Conservation (phyloP, 1,140 invertebrate genomes). For the Bombus waltoni region DNA sequence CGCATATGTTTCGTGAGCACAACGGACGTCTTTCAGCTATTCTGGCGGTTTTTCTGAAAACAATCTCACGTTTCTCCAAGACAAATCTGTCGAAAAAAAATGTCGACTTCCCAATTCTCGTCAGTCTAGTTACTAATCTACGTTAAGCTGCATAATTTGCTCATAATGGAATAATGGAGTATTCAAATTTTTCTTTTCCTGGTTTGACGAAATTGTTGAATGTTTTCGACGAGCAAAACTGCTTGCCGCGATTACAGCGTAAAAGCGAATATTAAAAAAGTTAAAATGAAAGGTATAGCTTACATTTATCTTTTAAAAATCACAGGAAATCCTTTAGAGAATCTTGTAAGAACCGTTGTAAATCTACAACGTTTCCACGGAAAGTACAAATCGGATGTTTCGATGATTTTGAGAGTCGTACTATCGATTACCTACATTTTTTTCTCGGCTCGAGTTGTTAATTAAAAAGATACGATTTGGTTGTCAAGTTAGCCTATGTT, state of each 20-base stretch:
- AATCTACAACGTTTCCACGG: too few relatives aligned
- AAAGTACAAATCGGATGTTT: too few relatives aligned
- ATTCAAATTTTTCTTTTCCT: background rate
- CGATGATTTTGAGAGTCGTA: background rate
- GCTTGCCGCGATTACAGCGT: too few relatives aligned
- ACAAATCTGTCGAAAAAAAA: background rate
- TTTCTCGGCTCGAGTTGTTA: too few relatives aligned
- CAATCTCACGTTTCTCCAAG: conserved; percentile 47
- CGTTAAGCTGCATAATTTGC: background rate
- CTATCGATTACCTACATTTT: background rate
- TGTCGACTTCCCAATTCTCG: background rate
- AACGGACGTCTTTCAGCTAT: conserved; percentile 50
- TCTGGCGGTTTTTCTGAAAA: conserved; percentile 15
- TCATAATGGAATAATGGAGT: background rate
- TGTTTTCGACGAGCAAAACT: too few relatives aligned
- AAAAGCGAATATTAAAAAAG: too few relatives aligned
- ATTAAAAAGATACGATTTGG: background rate
- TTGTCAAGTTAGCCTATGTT: background rate
- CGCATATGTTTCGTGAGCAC: conserved; percentile 59
- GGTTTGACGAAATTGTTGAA: background rate
- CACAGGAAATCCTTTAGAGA: too few relatives aligned
- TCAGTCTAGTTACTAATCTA: conserved; percentile 26
- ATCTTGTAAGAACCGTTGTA: too few relatives aligned
- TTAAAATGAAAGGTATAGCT: too few relatives aligned
- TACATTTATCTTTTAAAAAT: too few relatives aligned